Evolutionary conservation across 1,140 invertebrate genomes (phyloP).

Genomic region (Hyphantria cunea): DNA sequence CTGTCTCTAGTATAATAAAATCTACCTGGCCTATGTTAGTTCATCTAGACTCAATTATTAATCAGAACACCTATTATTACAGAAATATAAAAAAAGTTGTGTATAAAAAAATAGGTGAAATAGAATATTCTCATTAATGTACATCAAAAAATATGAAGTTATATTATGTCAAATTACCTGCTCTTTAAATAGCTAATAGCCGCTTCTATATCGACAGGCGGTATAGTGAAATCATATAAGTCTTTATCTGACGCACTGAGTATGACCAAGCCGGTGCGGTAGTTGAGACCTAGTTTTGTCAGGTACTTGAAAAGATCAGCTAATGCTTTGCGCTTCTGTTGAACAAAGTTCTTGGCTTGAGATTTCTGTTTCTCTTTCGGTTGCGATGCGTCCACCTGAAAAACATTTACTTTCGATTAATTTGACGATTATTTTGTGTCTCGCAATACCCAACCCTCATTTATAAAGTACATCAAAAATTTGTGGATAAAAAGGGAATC

Average conservation of each 20-base stretch:
- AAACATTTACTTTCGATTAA: not conserved
- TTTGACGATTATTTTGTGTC: no score
- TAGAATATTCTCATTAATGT: no score
- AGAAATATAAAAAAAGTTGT: no score
- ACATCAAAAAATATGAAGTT: no score
- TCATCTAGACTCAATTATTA: no score
- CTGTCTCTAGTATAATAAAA: no score
- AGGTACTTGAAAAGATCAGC: constrained; percentile 92
- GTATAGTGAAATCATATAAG: constrained; percentile 79
- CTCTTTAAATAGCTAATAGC: constrained; percentile 76
- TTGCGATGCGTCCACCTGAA: constrained; percentile 83
- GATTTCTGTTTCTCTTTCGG: constrained; percentile 90
- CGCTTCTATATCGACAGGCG: constrained; percentile 84
- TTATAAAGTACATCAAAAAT: no score
- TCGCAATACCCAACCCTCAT: no score
- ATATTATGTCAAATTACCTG: constrained; percentile 57
- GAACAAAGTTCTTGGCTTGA: constrained; percentile 90
- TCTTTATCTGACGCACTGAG: constrained; percentile 60
- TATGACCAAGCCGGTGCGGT: constrained; percentile 87
- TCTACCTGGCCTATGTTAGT: no score
- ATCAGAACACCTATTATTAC: no score
- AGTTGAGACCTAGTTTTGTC: constrained; percentile 88
- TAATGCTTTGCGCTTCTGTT: constrained; percentile 91
- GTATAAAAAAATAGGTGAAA: no score
- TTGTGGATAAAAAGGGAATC: no score